phyloP scores from a whole-genome alignment of 2,797 vertebrate species.

The Trichosurus vulpecula region DNA sequence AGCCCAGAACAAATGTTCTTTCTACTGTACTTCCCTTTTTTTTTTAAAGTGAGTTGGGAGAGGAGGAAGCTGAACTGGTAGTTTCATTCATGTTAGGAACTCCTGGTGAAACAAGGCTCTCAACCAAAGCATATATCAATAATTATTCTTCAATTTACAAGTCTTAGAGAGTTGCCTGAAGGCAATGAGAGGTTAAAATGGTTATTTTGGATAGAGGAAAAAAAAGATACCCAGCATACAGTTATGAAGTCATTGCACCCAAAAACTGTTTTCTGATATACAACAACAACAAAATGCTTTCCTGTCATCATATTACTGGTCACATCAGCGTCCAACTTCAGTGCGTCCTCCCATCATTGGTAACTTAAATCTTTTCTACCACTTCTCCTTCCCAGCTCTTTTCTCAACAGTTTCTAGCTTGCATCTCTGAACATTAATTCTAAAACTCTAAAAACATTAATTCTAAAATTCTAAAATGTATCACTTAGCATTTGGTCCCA shows the following conservation, averaged over 20 bases:
- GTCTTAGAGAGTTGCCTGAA: not conserved
- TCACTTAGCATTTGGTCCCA: not conserved
- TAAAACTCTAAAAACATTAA: slow-evolving; percentile 10
- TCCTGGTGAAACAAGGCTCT: too few species aligned
- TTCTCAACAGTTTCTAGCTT: not conserved
- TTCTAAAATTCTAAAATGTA: not conserved
- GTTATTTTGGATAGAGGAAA: not conserved
- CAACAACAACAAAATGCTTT: not conserved
- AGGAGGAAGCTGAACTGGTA: too few species aligned
- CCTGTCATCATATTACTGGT: not conserved
- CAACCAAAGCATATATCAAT: too few species aligned
- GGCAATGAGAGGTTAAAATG: not conserved
- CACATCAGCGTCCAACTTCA: not conserved
- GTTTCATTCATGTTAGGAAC: too few species aligned
- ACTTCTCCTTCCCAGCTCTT: not conserved
- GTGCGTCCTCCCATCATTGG: not conserved
- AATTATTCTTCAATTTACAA: not conserved
- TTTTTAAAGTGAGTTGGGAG: too few species aligned
- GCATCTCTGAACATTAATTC: not conserved
- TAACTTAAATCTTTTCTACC: not conserved
- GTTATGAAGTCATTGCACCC: not conserved
- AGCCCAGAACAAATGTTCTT: too few species aligned
- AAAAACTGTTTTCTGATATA: not conserved
- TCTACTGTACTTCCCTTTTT: too few species aligned
- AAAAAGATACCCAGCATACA: not conserved